A percentile compares a stretch with the other conserved stretches of the same genome.
These are phyloP conservation scores for Drosophila vallismaia DNA, from an alignment of 2,888 invertebrate species.

Conservation along the genomic window DNA sequence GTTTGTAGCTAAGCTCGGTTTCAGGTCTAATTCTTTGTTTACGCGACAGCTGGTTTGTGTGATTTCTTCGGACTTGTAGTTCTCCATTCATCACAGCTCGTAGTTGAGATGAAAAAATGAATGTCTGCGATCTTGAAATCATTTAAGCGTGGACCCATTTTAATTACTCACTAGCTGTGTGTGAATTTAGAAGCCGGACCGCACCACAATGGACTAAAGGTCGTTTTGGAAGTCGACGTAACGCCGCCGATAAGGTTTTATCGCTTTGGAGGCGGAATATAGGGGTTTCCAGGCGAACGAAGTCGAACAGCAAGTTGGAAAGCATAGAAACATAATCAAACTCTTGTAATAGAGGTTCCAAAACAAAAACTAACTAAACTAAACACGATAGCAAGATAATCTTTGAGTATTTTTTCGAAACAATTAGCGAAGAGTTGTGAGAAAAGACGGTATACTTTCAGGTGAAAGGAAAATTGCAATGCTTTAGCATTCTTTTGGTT, in stretches of 20 bases:
- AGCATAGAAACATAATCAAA: not conserved
- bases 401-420: too few relatives aligned
- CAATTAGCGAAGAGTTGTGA: not conserved
- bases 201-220: slow-evolving; percentile 9
- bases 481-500: too few relatives aligned
- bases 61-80: slow-evolving; percentile 10
- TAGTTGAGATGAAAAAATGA: not conserved
- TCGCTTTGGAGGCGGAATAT: slow-evolving; percentile 19
- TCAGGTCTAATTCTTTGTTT: slow-evolving; percentile 22
- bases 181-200: not conserved
- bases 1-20: slow-evolving; percentile 8
- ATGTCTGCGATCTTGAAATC: not conserved
- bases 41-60: not conserved
- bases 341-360: not conserved
- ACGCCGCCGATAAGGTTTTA: slow-evolving; percentile 51
- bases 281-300: slow-evolving; percentile 6
- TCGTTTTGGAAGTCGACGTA: slow-evolving; percentile 54
- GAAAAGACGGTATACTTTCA: not conserved
- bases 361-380: too few relatives aligned
- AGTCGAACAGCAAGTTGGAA: not conserved
- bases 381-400: not conserved
- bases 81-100: not conserved
- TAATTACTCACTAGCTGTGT: slow-evolving; percentile 20
- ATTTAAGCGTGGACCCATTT: slow-evolving; percentile 15
- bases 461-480: not conserved